Conservation (phyloP, 1,140 invertebrate species). For the Atta texana region DNA sequence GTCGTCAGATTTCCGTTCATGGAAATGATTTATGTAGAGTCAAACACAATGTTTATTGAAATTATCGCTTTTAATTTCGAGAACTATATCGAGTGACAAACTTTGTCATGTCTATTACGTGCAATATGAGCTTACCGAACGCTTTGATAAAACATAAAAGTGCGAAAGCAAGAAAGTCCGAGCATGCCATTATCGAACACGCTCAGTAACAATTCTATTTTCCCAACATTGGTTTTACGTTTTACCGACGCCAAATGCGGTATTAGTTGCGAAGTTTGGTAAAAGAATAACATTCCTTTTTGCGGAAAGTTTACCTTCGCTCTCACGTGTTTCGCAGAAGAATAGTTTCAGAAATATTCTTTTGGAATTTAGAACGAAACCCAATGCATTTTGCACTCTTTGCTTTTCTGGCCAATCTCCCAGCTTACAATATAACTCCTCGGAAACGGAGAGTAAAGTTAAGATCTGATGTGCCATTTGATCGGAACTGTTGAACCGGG, state of each 20-base stretch:
- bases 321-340: constrained; percentile 22
- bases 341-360: constrained; percentile 41
- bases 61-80: constrained; percentile 29
- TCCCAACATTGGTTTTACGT: constrained; percentile 33
- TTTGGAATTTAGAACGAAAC: constrained; percentile 24
- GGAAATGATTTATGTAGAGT: background rate
- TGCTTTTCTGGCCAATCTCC: background rate
- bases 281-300: constrained; percentile 36
- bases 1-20: background rate
- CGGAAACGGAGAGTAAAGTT: background rate
- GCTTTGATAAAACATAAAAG: constrained; percentile 26
- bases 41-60: constrained; percentile 19
- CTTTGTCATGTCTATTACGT: constrained; percentile 44
- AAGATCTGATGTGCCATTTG: background rate
- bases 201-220: constrained; percentile 38
- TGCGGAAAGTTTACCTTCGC: background rate
- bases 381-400: background rate
- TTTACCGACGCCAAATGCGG: constrained; percentile 9
- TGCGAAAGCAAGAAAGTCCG: constrained; percentile 20
- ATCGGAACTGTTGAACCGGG: background rate
- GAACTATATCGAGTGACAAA: constrained; percentile 42
- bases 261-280: constrained; percentile 32
- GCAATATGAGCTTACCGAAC: constrained; percentile 35
- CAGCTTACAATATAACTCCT: constrained; percentile 4
- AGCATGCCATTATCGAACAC: constrained; percentile 3